A percentile compares a stretch with the other conserved stretches of the same genome.
phyloP scores from a whole-genome alignment of 2,113 vertebrate genomes.

The Peromyscus californicus region DNA sequence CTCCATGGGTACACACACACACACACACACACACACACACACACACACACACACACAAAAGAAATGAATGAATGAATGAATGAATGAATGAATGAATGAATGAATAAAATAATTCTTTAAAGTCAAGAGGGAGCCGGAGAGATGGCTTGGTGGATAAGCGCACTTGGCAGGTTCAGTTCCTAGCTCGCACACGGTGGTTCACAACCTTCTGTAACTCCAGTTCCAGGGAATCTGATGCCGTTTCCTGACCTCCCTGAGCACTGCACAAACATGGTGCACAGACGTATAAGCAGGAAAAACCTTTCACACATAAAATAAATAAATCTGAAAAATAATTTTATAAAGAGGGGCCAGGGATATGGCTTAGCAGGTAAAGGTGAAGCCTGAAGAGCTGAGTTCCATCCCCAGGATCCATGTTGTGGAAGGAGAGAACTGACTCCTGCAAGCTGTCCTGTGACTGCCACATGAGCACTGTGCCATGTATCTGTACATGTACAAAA shows the following conservation, averaged over 20 bases:
- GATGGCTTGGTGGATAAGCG: background rate
- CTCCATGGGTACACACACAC: background rate
- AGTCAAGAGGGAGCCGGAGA: background rate
- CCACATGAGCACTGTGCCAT: background rate
- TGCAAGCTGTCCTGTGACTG: background rate
- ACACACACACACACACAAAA: too few relatives aligned
- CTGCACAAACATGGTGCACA: background rate
- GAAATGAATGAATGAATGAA: too few relatives aligned
- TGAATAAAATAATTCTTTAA: background rate
- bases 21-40: background rate
- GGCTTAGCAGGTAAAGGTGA: background rate
- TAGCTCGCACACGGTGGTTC: background rate
- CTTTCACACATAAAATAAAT: background rate
- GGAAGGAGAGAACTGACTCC: background rate
- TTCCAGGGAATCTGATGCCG: background rate
- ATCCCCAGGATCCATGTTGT: background rate
- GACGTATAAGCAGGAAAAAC: background rate
- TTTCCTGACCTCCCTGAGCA: background rate
- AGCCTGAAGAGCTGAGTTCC: background rate
- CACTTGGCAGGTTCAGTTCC: background rate
- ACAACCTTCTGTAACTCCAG: background rate
- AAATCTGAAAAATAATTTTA: background rate
- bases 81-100: too few relatives aligned
- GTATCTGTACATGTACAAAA: background rate
- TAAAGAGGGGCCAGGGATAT: background rate